phyloP scores from a whole-genome alignment of 2,888 invertebrate genomes.

The Capitulum mitella region DNA sequence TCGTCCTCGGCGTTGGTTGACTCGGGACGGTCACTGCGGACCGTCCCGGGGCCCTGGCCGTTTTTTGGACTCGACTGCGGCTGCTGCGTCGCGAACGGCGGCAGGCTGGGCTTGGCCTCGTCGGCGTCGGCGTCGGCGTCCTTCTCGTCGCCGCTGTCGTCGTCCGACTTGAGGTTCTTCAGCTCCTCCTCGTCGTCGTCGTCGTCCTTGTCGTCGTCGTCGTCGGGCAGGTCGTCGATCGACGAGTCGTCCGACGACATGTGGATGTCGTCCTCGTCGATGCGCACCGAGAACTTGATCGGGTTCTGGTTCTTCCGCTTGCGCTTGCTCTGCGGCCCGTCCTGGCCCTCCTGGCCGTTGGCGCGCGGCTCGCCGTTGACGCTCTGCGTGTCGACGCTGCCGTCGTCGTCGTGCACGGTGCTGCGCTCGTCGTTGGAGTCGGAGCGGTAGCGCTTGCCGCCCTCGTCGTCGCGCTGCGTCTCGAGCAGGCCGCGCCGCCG shows the following conservation, averaged over 20 bases:
- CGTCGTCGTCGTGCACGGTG: slow-evolving; percentile 36
- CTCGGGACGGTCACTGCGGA: slow-evolving; percentile 37
- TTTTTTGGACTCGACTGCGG: slow-evolving; percentile 35
- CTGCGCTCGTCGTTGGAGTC: slow-evolving; percentile 43
- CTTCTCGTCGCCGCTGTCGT: slow-evolving; percentile 37
- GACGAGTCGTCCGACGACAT: slow-evolving; percentile 51
- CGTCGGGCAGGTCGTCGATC: slow-evolving; percentile 50
- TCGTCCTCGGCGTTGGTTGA: slow-evolving; percentile 31
- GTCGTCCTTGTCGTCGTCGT: slow-evolving; percentile 47
- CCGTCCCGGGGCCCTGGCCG: slow-evolving; percentile 37
- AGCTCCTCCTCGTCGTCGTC: slow-evolving; percentile 40
- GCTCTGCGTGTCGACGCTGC: slow-evolving; percentile 37
- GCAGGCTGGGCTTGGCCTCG: slow-evolving; percentile 38
- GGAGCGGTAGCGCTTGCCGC: slow-evolving; percentile 28
- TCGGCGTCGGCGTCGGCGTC: slow-evolving; percentile 39
- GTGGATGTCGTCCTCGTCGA: slow-evolving; percentile 44
- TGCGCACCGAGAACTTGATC: slow-evolving; percentile 61
- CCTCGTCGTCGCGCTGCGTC: slow-evolving; percentile 26
- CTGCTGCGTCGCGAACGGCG: slow-evolving; percentile 40
- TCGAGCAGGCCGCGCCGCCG: slow-evolving; percentile 33
- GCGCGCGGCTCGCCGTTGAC: slow-evolving; percentile 46
- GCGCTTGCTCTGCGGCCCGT: slow-evolving; percentile 49
- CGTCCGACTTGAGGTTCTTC: slow-evolving; percentile 37
- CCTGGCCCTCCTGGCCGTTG: slow-evolving; percentile 50
- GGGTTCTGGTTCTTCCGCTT: slow-evolving; percentile 86